These are phyloP conservation scores for Crypturellus undulatus DNA, from an alignment of 2,113 vertebrate genomes.

Conservation along the genomic window DNA sequence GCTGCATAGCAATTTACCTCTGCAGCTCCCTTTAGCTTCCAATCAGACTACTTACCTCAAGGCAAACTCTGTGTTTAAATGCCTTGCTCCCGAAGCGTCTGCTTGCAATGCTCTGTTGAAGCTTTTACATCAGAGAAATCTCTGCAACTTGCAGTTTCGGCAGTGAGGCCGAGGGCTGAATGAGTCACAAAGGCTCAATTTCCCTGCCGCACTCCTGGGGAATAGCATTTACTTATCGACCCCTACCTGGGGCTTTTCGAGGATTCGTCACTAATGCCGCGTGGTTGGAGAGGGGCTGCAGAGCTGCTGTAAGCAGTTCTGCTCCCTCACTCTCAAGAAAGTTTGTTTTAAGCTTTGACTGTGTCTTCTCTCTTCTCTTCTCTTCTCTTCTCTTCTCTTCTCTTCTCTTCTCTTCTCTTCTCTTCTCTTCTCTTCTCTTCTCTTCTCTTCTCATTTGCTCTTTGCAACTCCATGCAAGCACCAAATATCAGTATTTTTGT, in stretches of 20 bases:
- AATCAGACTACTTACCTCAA: slow-evolving; percentile 40
- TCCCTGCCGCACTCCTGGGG: neutral
- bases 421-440: no score
- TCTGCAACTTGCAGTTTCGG: slow-evolving; percentile 1
- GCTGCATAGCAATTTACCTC: neutral
- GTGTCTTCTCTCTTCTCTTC: neutral
- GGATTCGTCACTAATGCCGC: slow-evolving; percentile 23
- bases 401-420: no score
- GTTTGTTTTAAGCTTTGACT: neutral
- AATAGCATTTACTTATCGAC: slow-evolving; percentile 46
- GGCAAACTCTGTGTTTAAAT: neutral
- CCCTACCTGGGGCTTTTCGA: neutral
- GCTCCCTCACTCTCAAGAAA: neutral
- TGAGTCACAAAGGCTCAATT: slow-evolving; percentile 40
- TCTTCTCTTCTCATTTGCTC: no score
- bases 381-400: no score
- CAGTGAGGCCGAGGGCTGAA: neutral
- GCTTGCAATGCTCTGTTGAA: neutral
- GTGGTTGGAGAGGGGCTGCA: neutral
- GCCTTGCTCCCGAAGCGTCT: slow-evolving; percentile 7
- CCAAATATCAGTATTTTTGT: neutral
- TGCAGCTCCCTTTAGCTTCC: neutral
- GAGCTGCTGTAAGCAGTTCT: neutral
- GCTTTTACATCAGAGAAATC: slow-evolving; percentile 33
- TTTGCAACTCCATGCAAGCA: neutral